Percentiles rank a stretch among this genome's conserved stretches.
Evolutionary conservation across 2,113 vertebrate genomes (phyloP).

Genomic region (Pteronura brasiliensis): DNA sequence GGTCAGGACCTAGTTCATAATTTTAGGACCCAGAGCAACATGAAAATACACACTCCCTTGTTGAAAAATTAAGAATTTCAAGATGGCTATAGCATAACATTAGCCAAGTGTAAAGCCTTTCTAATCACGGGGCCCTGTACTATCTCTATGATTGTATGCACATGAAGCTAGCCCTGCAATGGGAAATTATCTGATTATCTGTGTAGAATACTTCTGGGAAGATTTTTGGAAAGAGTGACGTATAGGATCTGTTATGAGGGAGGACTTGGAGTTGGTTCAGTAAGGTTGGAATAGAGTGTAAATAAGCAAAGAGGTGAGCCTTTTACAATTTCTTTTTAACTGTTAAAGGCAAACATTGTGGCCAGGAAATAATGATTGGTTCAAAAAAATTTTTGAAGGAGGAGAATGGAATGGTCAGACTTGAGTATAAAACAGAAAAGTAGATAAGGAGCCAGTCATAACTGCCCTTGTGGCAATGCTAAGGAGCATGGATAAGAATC

Average conservation of each 20-base stretch:
- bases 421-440: not conserved
- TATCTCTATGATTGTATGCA: fast-evolving
- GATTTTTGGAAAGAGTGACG: not conserved
- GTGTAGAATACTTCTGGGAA: not conserved
- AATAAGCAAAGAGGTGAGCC: not conserved
- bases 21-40: not conserved
- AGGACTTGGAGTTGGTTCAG: not conserved
- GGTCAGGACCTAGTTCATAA: too few species aligned
- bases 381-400: not conserved
- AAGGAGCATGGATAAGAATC: not conserved
- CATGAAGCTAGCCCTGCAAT: not conserved
- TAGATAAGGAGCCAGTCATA: not conserved
- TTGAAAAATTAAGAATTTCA: not conserved
- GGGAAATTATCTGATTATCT: not conserved
- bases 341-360: not conserved
- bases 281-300: not conserved
- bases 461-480: too few species aligned
- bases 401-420: not conserved
- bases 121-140: fast-evolving
- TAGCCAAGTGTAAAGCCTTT: not conserved
- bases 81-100: not conserved
- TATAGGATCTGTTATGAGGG: not conserved
- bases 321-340: not conserved
- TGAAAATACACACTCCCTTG: not conserved
- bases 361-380: not conserved